These are phyloP conservation scores for Chaetops frenatus DNA, from an alignment of 2,113 vertebrate species.

Conservation along the genomic window DNA sequence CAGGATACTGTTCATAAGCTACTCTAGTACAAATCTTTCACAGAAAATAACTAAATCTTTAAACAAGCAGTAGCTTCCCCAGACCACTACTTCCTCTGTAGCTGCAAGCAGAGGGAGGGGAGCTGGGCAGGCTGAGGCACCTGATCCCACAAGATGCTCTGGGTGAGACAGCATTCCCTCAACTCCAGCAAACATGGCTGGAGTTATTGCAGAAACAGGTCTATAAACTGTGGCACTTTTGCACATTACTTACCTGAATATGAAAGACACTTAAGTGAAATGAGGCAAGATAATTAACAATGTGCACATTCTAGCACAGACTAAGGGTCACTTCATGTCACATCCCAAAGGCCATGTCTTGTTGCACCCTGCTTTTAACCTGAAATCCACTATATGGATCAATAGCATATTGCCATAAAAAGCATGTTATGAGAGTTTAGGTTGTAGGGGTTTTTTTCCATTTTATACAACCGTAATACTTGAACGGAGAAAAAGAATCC, in stretches of 20 bases:
- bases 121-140: background rate
- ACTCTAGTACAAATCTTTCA: background rate
- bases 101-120: background rate
- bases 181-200: background rate
- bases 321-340: background rate
- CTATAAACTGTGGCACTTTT: background rate
- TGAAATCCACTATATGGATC: background rate
- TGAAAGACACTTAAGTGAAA: conserved; percentile 17
- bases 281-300: background rate
- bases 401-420: background rate
- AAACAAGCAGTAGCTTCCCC: background rate
- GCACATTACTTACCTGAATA: conserved; percentile 26
- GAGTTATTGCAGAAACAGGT: background rate
- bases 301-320: background rate
- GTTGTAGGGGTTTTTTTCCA: background rate
- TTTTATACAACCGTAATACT: background rate
- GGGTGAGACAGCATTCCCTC: accelerated
- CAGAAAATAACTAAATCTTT: background rate
- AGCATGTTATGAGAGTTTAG: background rate
- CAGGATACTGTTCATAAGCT: background rate
- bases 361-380: background rate
- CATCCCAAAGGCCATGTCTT: background rate
- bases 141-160: background rate
- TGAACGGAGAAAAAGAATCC: background rate
- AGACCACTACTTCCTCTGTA: background rate